Conservation (phyloP, 2,113 vertebrate species). For the Crocuta crocuta region DNA sequence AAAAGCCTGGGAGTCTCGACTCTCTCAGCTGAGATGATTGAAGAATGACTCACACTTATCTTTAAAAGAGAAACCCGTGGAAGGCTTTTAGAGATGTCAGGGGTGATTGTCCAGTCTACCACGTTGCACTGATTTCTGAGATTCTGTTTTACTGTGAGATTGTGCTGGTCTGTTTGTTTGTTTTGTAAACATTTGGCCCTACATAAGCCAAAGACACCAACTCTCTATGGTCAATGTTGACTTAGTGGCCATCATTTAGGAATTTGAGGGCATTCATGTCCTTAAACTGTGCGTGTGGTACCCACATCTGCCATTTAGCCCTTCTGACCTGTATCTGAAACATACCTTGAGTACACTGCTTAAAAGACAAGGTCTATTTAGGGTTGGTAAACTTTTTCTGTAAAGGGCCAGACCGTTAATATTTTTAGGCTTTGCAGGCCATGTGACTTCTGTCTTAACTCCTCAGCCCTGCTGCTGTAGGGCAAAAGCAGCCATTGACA, state of each 20-base stretch:
- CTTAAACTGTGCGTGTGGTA: neutral
- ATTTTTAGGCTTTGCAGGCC: neutral
- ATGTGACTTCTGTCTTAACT: neutral
- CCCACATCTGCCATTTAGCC: neutral
- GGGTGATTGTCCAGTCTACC: neutral
- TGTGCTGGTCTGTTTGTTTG: too few relatives aligned
- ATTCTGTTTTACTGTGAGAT: neutral
- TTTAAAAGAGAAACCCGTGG: neutral
- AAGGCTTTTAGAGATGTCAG: neutral
- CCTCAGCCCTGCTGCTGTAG: neutral
- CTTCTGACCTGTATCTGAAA: neutral
- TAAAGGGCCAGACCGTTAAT: neutral
- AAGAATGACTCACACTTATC: neutral
- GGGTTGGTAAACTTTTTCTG: neutral
- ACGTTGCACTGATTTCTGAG: neutral
- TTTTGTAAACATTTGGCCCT: neutral
- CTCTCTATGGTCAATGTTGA: neutral
- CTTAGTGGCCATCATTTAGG: neutral
- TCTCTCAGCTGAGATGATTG: neutral
- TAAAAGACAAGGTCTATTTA: neutral
- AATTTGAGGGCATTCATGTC: accelerated
- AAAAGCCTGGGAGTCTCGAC: neutral
- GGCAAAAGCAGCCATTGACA: neutral
- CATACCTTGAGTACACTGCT: neutral
- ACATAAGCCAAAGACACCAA: neutral